These are phyloP conservation scores for Pteropus rufus DNA, from an alignment of 2,797 vertebrate species.

Conservation along the genomic window DNA sequence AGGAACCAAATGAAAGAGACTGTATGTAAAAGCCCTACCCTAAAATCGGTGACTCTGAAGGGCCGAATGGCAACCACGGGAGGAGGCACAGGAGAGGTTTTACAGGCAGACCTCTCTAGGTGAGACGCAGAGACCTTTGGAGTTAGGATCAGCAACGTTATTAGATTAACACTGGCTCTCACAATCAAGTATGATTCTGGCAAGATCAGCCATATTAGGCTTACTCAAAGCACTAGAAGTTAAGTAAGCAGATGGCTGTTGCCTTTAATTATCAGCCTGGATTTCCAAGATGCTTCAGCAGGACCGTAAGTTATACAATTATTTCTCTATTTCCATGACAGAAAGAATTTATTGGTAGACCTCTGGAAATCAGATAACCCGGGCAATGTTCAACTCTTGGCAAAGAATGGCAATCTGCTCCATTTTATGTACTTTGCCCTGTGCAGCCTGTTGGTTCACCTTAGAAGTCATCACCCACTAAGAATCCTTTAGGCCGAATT, in stretches of 20 bases:
- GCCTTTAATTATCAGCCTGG: not conserved
- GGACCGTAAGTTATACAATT: not conserved
- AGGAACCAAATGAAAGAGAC: not conserved
- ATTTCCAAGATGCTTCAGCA: not conserved
- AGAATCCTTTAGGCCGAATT: not conserved
- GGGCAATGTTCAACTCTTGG: not conserved
- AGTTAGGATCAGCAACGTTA: not conserved
- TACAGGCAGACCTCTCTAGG: too few species aligned
- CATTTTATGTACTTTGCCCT: not conserved
- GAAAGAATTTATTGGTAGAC: not conserved
- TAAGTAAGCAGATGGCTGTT: not conserved
- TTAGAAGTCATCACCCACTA: not conserved
- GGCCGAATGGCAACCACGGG: not conserved
- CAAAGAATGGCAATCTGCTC: not conserved
- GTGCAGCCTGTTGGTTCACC: not conserved
- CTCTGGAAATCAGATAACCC: not conserved
- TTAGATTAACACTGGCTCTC: not conserved
- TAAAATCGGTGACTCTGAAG: not conserved
- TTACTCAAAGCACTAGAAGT: not conserved
- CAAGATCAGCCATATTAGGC: not conserved
- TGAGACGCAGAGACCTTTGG: not conserved
- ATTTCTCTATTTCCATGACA: not conserved
- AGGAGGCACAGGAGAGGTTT: not conserved
- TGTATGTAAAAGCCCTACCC: not conserved
- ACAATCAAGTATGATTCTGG: not conserved